Evolutionary conservation across 1,140 invertebrate species (phyloP).

Genomic region (Tachypleus tridentatus): DNA sequence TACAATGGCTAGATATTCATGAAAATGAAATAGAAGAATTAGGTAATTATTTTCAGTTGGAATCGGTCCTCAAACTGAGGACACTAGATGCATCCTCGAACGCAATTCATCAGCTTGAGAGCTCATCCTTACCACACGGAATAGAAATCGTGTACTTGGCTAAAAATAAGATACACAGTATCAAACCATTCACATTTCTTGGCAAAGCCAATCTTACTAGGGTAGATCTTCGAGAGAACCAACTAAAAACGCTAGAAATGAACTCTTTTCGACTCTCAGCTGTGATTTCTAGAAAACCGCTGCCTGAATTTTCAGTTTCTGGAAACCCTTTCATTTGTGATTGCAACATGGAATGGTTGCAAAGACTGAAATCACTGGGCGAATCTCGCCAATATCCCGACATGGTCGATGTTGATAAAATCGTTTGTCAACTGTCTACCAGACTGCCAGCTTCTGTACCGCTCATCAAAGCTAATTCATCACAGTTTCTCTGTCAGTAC

Average conservation of each 20-base stretch:
- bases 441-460: slow-evolving; percentile 41
- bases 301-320: slow-evolving; percentile 75
- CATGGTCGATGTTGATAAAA: slow-evolving; percentile 79
- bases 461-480: slow-evolving; percentile 64
- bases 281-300: slow-evolving; percentile 42
- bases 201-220: slow-evolving; percentile 67
- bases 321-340: slow-evolving; percentile 78
- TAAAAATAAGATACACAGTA: slow-evolving; percentile 62
- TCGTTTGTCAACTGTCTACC: slow-evolving; percentile 80
- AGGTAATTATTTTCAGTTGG: slow-evolving; percentile 65
- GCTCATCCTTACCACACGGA: slow-evolving; percentile 55
- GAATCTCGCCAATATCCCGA: slow-evolving; percentile 69
- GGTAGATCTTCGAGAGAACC: slow-evolving; percentile 74
- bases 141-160: slow-evolving; percentile 66
- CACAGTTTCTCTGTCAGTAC: slow-evolving; percentile 83
- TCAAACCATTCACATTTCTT: slow-evolving; percentile 68
- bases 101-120: slow-evolving; percentile 57
- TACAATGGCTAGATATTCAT: slow-evolving; percentile 82
- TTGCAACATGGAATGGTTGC: slow-evolving; percentile 80
- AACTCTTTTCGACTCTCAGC: slow-evolving; percentile 59
- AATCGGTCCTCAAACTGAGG: slow-evolving; percentile 54
- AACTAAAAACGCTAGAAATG: slow-evolving; percentile 65
- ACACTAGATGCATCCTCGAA: slow-evolving; percentile 73
- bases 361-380: slow-evolving; percentile 56
- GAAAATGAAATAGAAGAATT: slow-evolving; percentile 72